Evolutionary conservation across 2,888 invertebrate species (phyloP), one percentile per base, ranked within the genome.

Genomic region (Loripinus fragilis): DNA sequence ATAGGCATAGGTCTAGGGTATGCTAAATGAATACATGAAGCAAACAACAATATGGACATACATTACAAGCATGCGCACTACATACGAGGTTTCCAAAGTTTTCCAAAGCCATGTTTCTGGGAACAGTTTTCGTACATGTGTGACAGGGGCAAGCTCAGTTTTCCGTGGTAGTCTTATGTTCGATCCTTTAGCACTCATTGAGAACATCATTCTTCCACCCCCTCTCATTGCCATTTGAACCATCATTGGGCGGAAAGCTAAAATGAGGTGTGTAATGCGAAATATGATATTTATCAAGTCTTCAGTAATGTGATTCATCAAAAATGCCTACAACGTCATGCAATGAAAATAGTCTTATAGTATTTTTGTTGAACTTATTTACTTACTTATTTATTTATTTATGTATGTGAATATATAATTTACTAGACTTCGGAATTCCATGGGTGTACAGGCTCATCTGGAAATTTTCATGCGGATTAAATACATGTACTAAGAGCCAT

Each of bases 71-170:
- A 20, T 48, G 12, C 38, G 12, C 38, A 45, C 20, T 45, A 60
- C 71, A 60, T 71, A 71, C 71, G 38, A 23, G 17, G 60, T 60
- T 35, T 48, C 25, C 15, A 42, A 12, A 10, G 60, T 28, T 48
- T 35, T 41, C 71, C 71, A 71, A 5, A 60, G 41, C 60, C 71
- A 71, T 7, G 55, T 71, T 28, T 71, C 71, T 60, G 38, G 33
- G 25, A 71, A 71, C 10, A 41, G 17, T 41, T 71, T 71, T 41
- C 71, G 23, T 8, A 71, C 60, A 35, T 48, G 71, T 35, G 23
- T 60, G 1, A 60, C n/a, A 10, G 25, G 20, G 7, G 25, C 38
- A 60, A 42, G 35, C 2, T 71, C 71, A 10, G 41, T 48, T 17
- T 33, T 45, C 5, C 17, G 38, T 66, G 66, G 66, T 30, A 23